Percentiles rank a stretch among this genome's conserved stretches.
Conservation (phyloP, 2,113 vertebrate genomes). For the Mixornis gularis region DNA sequence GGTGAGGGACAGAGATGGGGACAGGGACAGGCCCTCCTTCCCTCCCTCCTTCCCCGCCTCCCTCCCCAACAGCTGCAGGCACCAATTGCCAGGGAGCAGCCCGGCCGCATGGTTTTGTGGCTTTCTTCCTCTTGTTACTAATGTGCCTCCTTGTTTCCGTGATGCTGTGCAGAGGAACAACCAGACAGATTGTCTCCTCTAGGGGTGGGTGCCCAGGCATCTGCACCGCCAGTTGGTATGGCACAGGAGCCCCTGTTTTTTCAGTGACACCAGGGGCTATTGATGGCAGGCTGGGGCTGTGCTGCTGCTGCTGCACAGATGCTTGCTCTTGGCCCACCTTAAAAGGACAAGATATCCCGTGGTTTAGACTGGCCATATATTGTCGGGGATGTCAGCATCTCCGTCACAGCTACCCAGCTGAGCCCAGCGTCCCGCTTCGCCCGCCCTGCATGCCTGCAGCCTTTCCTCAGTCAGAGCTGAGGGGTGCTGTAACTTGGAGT, state of each 20-base stretch:
- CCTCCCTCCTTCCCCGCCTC: neutral
- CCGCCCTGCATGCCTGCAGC: neutral
- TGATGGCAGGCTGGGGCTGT: constrained; percentile 37
- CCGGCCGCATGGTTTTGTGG: neutral
- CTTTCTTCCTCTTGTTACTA: constrained; percentile 44
- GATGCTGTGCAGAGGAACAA: constrained; percentile 33
- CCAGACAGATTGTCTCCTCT: neutral
- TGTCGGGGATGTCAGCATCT: constrained; percentile 42
- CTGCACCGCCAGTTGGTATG: constrained; percentile 27
- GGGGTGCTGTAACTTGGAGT: neutral
- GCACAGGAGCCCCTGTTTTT: constrained; percentile 16
- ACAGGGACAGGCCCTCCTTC: neutral
- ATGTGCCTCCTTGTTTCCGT: constrained; percentile 44
- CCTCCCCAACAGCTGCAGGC: constrained; percentile 51
- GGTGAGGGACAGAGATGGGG: neutral
- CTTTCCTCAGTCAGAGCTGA: neutral
- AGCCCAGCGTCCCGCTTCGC: neutral
- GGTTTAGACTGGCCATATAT: constrained; percentile 45
- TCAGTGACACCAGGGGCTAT: constrained; percentile 32
- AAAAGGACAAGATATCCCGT: constrained; percentile 60
- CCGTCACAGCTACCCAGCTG: constrained; percentile 11
- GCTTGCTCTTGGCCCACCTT: constrained; percentile 58
- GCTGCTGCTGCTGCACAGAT: constrained; percentile 46
- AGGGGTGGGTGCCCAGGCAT: constrained; percentile 1
- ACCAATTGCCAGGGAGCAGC: constrained; percentile 51